phyloP scores from a whole-genome alignment of 2,113 vertebrate genomes.

The Oncorhynchus tshawytscha region DNA sequence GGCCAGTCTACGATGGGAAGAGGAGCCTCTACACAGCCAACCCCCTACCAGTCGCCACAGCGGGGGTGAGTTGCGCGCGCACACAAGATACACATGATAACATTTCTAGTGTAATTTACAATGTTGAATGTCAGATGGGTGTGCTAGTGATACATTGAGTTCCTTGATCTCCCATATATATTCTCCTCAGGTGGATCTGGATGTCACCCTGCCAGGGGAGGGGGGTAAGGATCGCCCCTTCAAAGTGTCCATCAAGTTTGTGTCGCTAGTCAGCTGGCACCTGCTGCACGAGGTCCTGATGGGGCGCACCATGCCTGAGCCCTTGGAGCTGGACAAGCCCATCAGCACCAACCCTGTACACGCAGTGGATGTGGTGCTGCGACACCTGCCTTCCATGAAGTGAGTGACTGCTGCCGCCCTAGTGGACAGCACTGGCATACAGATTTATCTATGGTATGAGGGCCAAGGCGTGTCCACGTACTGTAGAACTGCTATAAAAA shows the following conservation, averaged over 20 bases:
- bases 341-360: constrained; percentile 97
- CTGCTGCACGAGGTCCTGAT: constrained; percentile 94
- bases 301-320: constrained; percentile 82
- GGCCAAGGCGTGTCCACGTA: not conserved
- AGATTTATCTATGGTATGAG: not conserved
- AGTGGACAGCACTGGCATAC: not conserved
- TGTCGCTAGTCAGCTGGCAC: constrained; percentile 96
- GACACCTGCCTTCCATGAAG: constrained; percentile 98
- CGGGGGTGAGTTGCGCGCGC: constrained; percentile 78
- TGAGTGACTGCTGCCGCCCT: constrained; percentile 60
- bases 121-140: not conserved
- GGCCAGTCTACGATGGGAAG: constrained; percentile 97
- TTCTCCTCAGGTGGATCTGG: constrained; percentile 87
- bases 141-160: not conserved
- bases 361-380: constrained; percentile 93
- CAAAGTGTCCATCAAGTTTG: constrained; percentile 92
- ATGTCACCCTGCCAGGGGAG: constrained; percentile 94
- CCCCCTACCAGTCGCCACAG: constrained; percentile 90
- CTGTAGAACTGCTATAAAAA: not conserved
- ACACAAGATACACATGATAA: not conserved
- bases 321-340: constrained; percentile 92
- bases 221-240: constrained; percentile 96
- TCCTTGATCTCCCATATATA: not conserved
- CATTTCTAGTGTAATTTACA: not conserved
- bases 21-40: constrained; percentile 94